Evolutionary conservation across 2,113 vertebrate genomes (phyloP), one percentile per base, ranked within the genome.

Genomic region (Chlamydotis undulata): DNA sequence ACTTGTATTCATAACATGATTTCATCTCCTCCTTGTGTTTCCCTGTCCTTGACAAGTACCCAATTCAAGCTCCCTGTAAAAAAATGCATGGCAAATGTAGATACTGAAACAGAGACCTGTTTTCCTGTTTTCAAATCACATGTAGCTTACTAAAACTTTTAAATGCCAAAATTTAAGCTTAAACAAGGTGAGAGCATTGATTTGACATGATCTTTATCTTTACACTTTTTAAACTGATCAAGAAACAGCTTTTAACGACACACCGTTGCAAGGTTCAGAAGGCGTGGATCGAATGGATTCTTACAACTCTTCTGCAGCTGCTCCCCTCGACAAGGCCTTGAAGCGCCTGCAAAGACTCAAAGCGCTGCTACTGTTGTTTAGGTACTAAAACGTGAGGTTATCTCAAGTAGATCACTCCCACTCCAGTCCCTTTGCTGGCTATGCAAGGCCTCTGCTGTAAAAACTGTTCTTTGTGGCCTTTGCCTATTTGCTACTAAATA

Each of bases 401-500:
- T 71, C 82, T 91, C 83, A 77, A 77, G 69, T 31, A 95, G 80
- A 96, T 94, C 91, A 85, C 4, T 23, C 70, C 65, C 4, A 4
- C 47, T 87, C 41, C 67, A 85, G 31, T 31, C 53, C 33, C 49
- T 91, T 85, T 82, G 57, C 84, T 91, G 75, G 56, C 87, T 92
- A 45, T 53, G 41, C 56, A 95, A 93, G 85, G 47, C 79, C 95
- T 28, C 53, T 70, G 43, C 67, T 76, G 52, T 57, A 92, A 92
- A 90, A 96, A 88, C 56, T 83, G 81, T 31, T 87, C 71, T 84
- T 75, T 21, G 1, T n/a, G 73, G 81, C 83, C 83, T 93, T 89
- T 94, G 78, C 43, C 81, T 89, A 78, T 55, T 89, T 87, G 93
- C 82, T 87, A 73, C 79, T 83, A 81, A 95, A 94, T 86, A 75